These are phyloP conservation scores for Passer montanus DNA, from an alignment of 2,113 vertebrate species.

Conservation along the genomic window DNA sequence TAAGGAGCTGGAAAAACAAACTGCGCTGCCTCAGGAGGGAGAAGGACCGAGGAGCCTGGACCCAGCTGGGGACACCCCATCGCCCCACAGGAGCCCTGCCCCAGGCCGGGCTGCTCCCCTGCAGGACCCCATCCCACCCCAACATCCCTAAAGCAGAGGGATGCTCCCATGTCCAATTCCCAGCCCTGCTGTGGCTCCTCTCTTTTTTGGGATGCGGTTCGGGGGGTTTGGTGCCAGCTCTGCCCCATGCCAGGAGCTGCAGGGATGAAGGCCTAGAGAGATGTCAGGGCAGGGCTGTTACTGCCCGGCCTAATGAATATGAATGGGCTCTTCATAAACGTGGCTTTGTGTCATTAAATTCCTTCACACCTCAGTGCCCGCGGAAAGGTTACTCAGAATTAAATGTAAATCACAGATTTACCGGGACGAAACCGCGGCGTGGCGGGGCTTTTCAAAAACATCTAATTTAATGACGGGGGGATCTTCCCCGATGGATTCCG, in stretches of 20 bases:
- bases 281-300: constrained; percentile 68
- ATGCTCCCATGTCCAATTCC: accelerated
- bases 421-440: constrained; percentile 73
- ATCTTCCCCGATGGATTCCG: background rate
- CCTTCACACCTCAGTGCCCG: constrained; percentile 81
- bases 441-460: constrained; percentile 70
- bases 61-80: no score
- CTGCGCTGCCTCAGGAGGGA: no score
- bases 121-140: background rate
- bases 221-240: background rate
- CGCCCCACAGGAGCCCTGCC: background rate
- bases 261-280: constrained; percentile 45
- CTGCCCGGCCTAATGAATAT: constrained; percentile 83
- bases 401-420: constrained; percentile 91
- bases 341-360: constrained; percentile 77
- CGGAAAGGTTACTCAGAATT: constrained; percentile 81
- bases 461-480: constrained; percentile 40
- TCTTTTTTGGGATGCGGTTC: accelerated
- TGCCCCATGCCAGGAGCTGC: background rate
- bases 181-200: accelerated
- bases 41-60: background rate
- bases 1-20: background rate
- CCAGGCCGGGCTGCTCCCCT: background rate
- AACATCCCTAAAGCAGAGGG: background rate
- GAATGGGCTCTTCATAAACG: constrained; percentile 80